phyloP scores from a whole-genome alignment of 2,113 vertebrate genomes.

The Euleptes europaea region DNA sequence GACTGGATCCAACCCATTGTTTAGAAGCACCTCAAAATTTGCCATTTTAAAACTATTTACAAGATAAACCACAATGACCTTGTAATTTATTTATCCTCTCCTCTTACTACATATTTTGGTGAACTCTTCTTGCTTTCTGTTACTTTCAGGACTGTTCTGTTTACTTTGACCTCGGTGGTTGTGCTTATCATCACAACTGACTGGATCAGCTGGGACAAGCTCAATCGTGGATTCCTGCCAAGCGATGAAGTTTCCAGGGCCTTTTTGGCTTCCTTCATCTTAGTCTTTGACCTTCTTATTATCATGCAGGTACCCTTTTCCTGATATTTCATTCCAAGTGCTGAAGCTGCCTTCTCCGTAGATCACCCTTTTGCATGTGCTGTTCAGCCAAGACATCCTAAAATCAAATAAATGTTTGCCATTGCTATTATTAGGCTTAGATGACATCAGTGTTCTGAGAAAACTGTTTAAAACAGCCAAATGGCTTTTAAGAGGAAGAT shows the following conservation, averaged over 20 bases:
- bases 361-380: constrained; percentile 3
- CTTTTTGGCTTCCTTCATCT: constrained; percentile 97
- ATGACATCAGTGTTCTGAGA: constrained; percentile 31
- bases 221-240: constrained; percentile 96
- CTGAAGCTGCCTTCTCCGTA: constrained; percentile 16
- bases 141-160: constrained; percentile 88
- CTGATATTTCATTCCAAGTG: constrained; percentile 49
- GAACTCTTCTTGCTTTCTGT: constrained; percentile 6
- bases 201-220: constrained; percentile 99
- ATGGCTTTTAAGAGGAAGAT: not conserved
- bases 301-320: constrained; percentile 92
- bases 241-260: constrained; percentile 97
- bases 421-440: not conserved
- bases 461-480: constrained; percentile 29
- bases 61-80: not conserved
- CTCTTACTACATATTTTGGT: not conserved
- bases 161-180: constrained; percentile 93
- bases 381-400: constrained; percentile 21
- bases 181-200: constrained; percentile 96
- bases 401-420: constrained; percentile 26
- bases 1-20: no score
- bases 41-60: not conserved
- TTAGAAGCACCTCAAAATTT: not conserved
- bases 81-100: not conserved
- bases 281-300: constrained; percentile 99